phyloP scores from a whole-genome alignment of 2,797 vertebrate genomes.

The Eulemur coronatus region DNA sequence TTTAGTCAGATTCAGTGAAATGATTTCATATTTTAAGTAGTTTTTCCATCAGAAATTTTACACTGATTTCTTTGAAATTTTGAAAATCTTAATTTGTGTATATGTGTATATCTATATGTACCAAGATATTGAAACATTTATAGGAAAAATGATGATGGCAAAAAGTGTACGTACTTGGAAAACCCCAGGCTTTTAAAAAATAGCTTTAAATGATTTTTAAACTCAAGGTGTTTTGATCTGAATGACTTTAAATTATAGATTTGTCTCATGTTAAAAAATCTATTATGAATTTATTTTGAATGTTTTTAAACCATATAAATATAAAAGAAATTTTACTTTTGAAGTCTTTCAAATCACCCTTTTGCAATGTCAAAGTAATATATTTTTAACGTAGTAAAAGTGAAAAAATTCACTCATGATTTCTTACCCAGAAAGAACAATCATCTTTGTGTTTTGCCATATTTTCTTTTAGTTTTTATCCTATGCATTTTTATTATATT shows the following conservation, averaged over 20 bases:
- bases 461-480: constrained; percentile 30
- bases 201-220: constrained; percentile 75
- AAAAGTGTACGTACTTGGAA: constrained; percentile 78
- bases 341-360: neutral
- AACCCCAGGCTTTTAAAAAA: constrained; percentile 75
- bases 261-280: constrained; percentile 1
- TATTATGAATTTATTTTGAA: constrained; percentile 6
- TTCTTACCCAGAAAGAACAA: neutral
- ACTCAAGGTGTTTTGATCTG: constrained; percentile 70
- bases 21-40: constrained; percentile 63
- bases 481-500: neutral
- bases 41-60: constrained; percentile 78
- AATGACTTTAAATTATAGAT: constrained; percentile 75
- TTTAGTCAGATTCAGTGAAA: constrained; percentile 61
- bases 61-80: constrained; percentile 69
- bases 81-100: constrained; percentile 16
- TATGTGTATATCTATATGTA: neutral
- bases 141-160: constrained; percentile 60
- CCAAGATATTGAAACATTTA: constrained; percentile 70
- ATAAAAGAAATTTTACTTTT: neutral
- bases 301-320: neutral
- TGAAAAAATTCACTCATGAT: neutral
- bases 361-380: neutral
- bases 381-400: constrained; percentile 18
- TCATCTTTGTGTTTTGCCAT: neutral